Evolutionary conservation across 2,113 vertebrate genomes (phyloP), one percentile per base, ranked within the genome.

Genomic region (Glaucidium brasilianum): DNA sequence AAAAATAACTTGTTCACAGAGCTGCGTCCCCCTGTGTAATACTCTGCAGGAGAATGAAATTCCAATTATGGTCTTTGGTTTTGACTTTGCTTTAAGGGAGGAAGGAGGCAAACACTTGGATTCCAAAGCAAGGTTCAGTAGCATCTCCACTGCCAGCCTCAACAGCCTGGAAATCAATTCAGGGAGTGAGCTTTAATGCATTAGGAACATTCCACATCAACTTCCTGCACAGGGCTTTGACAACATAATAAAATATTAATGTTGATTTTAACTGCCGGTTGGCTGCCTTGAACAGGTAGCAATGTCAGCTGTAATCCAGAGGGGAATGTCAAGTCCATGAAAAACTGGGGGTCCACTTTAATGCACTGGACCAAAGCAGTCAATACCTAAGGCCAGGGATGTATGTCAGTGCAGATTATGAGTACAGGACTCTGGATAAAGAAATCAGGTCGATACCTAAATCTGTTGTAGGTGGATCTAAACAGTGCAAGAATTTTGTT

Each of bases 161-260:
- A 58, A 5, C 56, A 20, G 56, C 56, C 68, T 63, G 56, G 47
- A 55, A 80, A 85, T 77, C 68, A 49, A 66, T 74, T 11, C 30
- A 11, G 45, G 45, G 56, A 73, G 49, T 1, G 0, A 84, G 52
- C 17, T 71, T 43, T 35, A 60, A 16, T 2, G 1, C 64, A 11
- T 80, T 32, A 58, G 39, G 45, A 79, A 5, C 88, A 50, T 66
- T 64, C 50, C 43, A 49, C 55, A 37, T 55, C 58, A 43, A 23
- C 47, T 77, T 80, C 73, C 91, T 80, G 73, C 2, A 0, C 15
- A 15, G 68, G 39, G 67, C 62, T 87, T 39, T 41, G 62, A 75
- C 74, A 88, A 32, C 63, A 15, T 55, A 8, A 79, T 92, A 49
- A 95, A 94, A 88, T 79, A 76, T 76, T 75, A 64, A 72, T 59